A percentile compares a stretch with the other conserved stretches of the same genome.
Conservation (phyloP, 2,888 invertebrate genomes). For the Caenorhabditis auriculariae region DNA sequence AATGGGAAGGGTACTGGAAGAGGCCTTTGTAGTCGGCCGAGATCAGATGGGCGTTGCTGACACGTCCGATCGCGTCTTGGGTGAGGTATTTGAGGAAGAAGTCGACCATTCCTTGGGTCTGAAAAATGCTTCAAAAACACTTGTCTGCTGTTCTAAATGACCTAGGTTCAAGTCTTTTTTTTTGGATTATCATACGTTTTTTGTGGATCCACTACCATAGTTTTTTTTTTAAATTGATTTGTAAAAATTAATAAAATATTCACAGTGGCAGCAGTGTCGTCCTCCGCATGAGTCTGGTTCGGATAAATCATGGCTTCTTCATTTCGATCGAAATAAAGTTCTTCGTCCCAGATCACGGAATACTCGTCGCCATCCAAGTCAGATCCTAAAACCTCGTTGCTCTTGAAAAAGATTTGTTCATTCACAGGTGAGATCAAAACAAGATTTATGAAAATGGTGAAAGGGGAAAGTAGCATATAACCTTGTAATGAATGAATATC, state of each 20-base stretch:
- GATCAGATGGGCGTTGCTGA: slow-evolving; percentile 62
- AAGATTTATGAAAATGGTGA: too few relatives aligned
- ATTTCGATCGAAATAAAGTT: slow-evolving; percentile 56
- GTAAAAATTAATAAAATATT: neutral
- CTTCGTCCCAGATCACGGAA: slow-evolving; percentile 63
- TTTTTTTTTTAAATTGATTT: too few relatives aligned
- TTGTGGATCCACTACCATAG: too few relatives aligned
- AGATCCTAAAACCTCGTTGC: slow-evolving; percentile 54
- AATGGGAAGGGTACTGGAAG: slow-evolving; percentile 40
- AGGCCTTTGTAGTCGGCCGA: slow-evolving; percentile 60
- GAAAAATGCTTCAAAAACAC: slow-evolving; percentile 2
- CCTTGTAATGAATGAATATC: too few relatives aligned
- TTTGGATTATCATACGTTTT: too few relatives aligned
- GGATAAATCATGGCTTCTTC: slow-evolving; percentile 54
- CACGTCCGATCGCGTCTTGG: slow-evolving; percentile 61
- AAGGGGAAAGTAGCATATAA: too few relatives aligned
- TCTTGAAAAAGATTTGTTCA: too few relatives aligned
- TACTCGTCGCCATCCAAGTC: slow-evolving; percentile 66
- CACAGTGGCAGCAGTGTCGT: slow-evolving; percentile 34
- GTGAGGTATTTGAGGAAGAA: slow-evolving; percentile 63
- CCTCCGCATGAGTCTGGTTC: slow-evolving; percentile 23
- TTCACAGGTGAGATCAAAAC: too few relatives aligned
- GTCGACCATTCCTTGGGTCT: slow-evolving; percentile 60
- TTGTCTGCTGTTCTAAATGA: too few relatives aligned
- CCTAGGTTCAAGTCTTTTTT: too few relatives aligned